Base-by-base conservation (phyloP, 2,888 invertebrate genomes). In the Schizotus pectinicornis region DNA sequence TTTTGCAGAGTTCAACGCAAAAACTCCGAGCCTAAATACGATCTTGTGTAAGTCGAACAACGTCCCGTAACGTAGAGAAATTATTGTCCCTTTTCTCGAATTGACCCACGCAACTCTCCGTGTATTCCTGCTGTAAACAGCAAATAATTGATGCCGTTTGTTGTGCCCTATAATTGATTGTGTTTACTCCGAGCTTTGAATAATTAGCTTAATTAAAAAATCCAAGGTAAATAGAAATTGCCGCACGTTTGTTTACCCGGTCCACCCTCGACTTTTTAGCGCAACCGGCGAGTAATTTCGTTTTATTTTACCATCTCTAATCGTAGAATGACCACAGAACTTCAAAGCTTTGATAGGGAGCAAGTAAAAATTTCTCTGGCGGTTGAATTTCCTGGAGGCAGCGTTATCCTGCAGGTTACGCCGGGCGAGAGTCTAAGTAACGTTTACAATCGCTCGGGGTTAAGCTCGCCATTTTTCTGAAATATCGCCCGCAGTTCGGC, bases 11-110 rank as follows among this genome's bases (percentile, higher is more conserved):
- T 60, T 31, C 63, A 62, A 41, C 55, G 57, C 52, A 59, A 60
- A 37, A 62, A 53, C 41, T 58, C 62, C 13, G 45, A 67, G 65
- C 63, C 66, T 59, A 64, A 59, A 31, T 67, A 64, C 56, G 59
- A 65, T 37, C 58, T 61, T 49, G 63, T 64, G 68, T 68, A 68
- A 68, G 68, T 68, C 39, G 6, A 31, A 45, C 22, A 12, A 35
- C 13, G 43, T 9, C 31, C 22, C 33, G 8, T 31, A 46, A n/a
- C 46, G 32, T 31, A 32, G 33, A n/a, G 2, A 14, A 46, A 30
- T n/a, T 39, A 7, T 39, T 41, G 12, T 11, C 38, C 38, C 12
- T 14, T n/a, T n/a, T n/a, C 7, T 41, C 7, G 41, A 14, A 22
- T 22, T 22, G 41, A 33, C 33, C 9, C 31, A 13, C 2, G 31